Percentiles rank a stretch among this genome's conserved stretches.
Conservation (phyloP, 2,888 invertebrate species). For the Aromia moschata region DNA sequence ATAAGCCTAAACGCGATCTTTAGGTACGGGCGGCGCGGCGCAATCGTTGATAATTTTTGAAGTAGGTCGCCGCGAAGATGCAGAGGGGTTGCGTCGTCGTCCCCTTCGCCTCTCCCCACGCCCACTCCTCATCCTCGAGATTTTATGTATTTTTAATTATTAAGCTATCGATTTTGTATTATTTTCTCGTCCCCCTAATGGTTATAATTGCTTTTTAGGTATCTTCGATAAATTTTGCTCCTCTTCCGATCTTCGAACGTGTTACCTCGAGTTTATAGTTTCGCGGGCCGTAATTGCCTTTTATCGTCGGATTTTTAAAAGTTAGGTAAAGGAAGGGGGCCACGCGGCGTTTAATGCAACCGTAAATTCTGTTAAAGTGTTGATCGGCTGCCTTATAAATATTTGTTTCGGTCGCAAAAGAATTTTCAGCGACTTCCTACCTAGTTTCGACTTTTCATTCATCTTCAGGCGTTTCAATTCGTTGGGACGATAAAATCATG, state of each 20-base stretch:
- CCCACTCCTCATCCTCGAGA: conserved; percentile 48
- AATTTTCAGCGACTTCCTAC: too few species aligned
- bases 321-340: too few species aligned
- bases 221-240: conserved; percentile 45
- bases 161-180: conserved; percentile 57
- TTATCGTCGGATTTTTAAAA: neutral
- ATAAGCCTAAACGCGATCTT: conserved; percentile 39
- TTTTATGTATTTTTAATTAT: conserved; percentile 59
- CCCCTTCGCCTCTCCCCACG: too few species aligned
- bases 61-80: conserved; percentile 42
- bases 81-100: conserved; percentile 41
- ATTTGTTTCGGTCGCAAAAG: too few species aligned
- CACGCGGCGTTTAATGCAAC: too few species aligned
- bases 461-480: too few species aligned
- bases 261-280: neutral
- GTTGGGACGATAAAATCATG: too few species aligned
- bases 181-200: conserved; percentile 51
- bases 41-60: conserved; percentile 48
- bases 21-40: too few species aligned
- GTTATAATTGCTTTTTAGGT: conserved; percentile 53
- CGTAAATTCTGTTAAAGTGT: too few species aligned
- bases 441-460: too few species aligned
- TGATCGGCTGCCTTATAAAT: too few species aligned
- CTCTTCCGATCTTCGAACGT: conserved; percentile 26
- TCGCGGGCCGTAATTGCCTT: neutral